phyloP scores from a whole-genome alignment of 2,113 vertebrate genomes.

The Alosa alosa region DNA sequence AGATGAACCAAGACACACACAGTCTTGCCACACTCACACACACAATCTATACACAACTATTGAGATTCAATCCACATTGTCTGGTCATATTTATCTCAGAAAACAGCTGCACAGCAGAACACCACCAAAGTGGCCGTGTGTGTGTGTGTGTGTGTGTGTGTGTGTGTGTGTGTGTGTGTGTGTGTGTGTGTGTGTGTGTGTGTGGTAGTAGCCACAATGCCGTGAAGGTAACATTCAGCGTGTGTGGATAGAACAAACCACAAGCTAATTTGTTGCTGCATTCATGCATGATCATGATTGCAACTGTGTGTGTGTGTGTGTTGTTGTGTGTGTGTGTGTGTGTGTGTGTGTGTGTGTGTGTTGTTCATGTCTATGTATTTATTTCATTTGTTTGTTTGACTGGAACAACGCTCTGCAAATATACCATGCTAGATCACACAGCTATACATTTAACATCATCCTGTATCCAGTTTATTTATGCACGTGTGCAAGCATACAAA shows the following conservation, averaged over 20 bases:
- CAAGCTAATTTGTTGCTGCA: background rate
- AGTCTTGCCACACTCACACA: background rate
- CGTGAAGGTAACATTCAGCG: background rate
- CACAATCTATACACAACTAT: background rate
- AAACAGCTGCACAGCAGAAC: constrained; percentile 28
- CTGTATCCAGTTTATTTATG: background rate
- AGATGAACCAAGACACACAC: background rate
- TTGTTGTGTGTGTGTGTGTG: no score
- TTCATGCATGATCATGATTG: background rate
- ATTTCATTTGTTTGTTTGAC: constrained; percentile 4
- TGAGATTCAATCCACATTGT: constrained; percentile 19
- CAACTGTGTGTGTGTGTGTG: background rate
- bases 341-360: constrained; percentile 1
- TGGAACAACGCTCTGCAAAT: background rate
- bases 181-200: background rate
- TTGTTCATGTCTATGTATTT: background rate
- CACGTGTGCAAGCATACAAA: background rate
- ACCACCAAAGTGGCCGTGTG: constrained; percentile 18
- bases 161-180: background rate
- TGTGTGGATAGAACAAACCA: background rate
- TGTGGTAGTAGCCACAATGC: background rate
- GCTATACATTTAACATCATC: background rate
- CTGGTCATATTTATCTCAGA: constrained; percentile 27
- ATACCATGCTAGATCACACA: background rate
- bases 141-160: constrained; percentile 1